Evolutionary conservation across 2,888 invertebrate genomes (phyloP).

Genomic region (Pandemis heparana): DNA sequence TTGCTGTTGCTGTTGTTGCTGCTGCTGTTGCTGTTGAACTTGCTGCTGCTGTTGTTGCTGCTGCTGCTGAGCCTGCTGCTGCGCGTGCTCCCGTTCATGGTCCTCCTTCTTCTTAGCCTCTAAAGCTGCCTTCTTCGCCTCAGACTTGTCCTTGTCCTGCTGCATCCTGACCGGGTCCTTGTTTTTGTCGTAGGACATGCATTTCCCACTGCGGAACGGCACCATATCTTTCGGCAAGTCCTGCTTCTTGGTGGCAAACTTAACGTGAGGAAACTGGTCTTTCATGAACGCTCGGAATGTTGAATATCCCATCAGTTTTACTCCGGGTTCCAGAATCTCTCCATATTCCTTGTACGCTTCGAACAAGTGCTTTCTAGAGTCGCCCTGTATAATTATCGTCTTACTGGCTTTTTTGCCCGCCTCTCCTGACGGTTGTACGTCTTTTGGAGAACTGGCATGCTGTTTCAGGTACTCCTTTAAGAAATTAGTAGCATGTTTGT

Average conservation of each 20-base stretch:
- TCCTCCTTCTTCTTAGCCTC: conserved; percentile 83
- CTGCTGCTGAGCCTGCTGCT: conserved; percentile 70
- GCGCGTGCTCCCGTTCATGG: conserved; percentile 75
- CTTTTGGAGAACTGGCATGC: conserved; percentile 86
- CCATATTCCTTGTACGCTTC: conserved; percentile 91
- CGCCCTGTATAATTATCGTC: conserved; percentile 81
- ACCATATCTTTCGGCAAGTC: conserved; percentile 80
- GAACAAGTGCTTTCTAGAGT: conserved; percentile 89
- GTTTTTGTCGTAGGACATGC: conserved; percentile 83
- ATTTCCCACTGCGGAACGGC: conserved; percentile 84
- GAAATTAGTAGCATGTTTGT: conserved; percentile 91
- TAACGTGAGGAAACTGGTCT: conserved; percentile 92
- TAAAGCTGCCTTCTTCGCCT: conserved; percentile 81
- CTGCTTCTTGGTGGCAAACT: conserved; percentile 88
- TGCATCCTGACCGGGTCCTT: conserved; percentile 81
- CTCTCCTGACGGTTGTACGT: conserved; percentile 77
- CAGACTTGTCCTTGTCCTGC: conserved; percentile 80
- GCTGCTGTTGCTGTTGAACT: conserved; percentile 76
- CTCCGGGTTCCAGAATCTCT: conserved; percentile 88
- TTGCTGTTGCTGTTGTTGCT: conserved; percentile 49
- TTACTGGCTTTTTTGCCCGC: conserved; percentile 81
- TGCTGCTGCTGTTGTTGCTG: conserved; percentile 75
- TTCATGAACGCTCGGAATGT: conserved; percentile 93
- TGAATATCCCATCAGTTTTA: conserved; percentile 92
- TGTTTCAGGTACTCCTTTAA: conserved; percentile 90